Percentiles rank a stretch among this genome's conserved stretches.
Evolutionary conservation across 2,888 invertebrate species (phyloP).

Genomic region (Drosophila bunnanda): DNA sequence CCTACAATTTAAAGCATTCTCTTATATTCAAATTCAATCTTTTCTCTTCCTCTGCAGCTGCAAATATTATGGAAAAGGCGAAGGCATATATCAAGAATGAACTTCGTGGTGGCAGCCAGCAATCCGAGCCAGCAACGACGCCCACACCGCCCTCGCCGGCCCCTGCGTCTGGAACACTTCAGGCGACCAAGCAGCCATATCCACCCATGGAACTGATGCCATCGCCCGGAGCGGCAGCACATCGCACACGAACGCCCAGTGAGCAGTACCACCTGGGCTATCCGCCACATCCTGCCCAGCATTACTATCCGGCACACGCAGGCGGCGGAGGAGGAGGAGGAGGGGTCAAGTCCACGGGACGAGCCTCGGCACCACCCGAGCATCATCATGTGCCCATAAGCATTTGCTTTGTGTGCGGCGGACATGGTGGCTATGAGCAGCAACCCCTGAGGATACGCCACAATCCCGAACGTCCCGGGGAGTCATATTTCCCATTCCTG

Average conservation of each 20-base stretch:
- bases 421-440: constrained; percentile 87
- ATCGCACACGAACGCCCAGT: constrained; percentile 53
- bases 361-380: constrained; percentile 66
- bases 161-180: constrained; percentile 20
- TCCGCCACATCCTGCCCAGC: constrained; percentile 38
- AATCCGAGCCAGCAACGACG: constrained; percentile 63
- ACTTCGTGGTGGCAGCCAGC: constrained; percentile 86
- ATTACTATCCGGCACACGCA: constrained; percentile 48
- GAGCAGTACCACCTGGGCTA: constrained; percentile 43
- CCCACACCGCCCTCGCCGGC: constrained; percentile 43
- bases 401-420: constrained; percentile 91
- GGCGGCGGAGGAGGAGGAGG: constrained; percentile 22
- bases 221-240: constrained; percentile 53
- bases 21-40: background rate
- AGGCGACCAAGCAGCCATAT: constrained; percentile 32
- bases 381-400: constrained; percentile 78
- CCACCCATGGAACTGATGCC: constrained; percentile 62
- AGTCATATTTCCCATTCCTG: constrained; percentile 96
- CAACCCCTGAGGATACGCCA: constrained; percentile 88
- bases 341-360: constrained; percentile 52
- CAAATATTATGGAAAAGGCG: constrained; percentile 87
- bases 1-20: no score
- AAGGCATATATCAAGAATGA: constrained; percentile 91
- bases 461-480: constrained; percentile 88
- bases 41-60: constrained; percentile 10